These are phyloP conservation scores for Dryoscopus gambensis DNA, from an alignment of 2,113 vertebrate species.

Conservation along the genomic window DNA sequence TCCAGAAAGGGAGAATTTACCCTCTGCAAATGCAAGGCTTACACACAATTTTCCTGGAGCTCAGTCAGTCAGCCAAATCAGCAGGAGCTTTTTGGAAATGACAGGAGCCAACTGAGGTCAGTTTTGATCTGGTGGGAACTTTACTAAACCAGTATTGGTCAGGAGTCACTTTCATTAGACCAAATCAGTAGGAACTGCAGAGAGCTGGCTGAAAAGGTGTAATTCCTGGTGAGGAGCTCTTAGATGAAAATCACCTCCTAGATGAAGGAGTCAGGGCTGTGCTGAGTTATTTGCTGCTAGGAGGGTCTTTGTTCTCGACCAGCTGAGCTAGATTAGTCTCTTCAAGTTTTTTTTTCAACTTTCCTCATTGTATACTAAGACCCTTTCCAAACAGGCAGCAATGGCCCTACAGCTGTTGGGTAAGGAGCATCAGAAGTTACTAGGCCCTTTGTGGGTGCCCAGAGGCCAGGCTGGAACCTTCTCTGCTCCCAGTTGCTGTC, in stretches of 20 bases:
- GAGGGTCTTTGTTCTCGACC: not conserved
- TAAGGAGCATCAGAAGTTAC: not conserved
- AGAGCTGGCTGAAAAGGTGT: conserved; percentile 28
- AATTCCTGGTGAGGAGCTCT: conserved; percentile 7
- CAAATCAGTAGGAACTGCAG: not conserved
- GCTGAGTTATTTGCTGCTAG: not conserved
- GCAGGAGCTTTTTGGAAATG: conserved; percentile 18
- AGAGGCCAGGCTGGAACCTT: not conserved
- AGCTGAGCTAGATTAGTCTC: not conserved
- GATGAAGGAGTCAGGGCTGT: not conserved
- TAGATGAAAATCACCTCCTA: not conserved
- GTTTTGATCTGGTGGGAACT: conserved; percentile 20
- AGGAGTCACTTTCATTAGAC: not conserved
- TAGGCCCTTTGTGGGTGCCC: not conserved
- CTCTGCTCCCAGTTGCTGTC: not conserved
- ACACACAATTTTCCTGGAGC: conserved; percentile 11
- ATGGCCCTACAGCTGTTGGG: not conserved
- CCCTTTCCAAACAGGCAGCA: not conserved
- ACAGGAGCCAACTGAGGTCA: conserved; percentile 15
- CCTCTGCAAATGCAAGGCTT: not conserved
- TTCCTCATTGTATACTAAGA: not conserved
- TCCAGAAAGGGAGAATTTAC: conserved; percentile 16
- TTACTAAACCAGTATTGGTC: not conserved
- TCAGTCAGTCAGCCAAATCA: conserved; percentile 12
- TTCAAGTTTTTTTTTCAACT: not conserved